Evolutionary conservation across 2,888 invertebrate genomes (phyloP).

Genomic region (Mesoligia furuncula): DNA sequence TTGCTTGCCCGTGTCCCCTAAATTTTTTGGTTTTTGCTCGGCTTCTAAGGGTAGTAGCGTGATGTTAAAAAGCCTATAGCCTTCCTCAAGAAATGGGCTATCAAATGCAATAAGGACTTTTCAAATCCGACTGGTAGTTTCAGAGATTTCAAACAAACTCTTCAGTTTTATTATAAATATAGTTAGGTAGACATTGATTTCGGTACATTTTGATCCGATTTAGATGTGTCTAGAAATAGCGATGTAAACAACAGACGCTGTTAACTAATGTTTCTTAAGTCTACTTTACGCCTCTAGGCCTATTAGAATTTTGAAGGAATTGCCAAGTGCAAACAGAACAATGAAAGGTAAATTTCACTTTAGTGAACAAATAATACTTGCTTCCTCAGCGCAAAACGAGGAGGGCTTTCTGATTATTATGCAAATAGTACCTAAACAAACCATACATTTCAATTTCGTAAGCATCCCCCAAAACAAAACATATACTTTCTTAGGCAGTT

Average conservation of each 20-base stretch:
- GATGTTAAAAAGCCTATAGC: too few relatives aligned
- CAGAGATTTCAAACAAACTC: neutral
- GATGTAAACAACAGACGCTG: neutral
- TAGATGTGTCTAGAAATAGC: neutral
- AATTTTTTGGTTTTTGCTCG: too few relatives aligned
- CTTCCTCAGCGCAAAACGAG: neutral
- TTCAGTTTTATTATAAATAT: neutral
- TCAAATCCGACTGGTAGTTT: too few relatives aligned
- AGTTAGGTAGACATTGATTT: neutral
- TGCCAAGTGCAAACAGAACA: neutral
- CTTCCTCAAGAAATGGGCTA: neutral
- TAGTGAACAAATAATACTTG: neutral
- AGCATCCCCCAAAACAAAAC: neutral
- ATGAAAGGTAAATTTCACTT: constrained; percentile 1
- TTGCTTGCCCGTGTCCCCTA: too few relatives aligned
- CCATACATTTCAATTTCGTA: neutral
- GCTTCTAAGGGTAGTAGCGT: too few relatives aligned
- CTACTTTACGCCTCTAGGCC: neutral
- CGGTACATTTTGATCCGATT: neutral
- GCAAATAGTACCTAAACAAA: neutral
- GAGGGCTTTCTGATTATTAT: neutral
- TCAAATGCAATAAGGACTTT: neutral
- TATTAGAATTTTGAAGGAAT: neutral
- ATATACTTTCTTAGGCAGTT: neutral
- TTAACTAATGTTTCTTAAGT: neutral